Percentiles rank a stretch among this genome's conserved stretches.
phyloP scores from a whole-genome alignment of 2,797 vertebrate genomes.

The Lates japonicus region DNA sequence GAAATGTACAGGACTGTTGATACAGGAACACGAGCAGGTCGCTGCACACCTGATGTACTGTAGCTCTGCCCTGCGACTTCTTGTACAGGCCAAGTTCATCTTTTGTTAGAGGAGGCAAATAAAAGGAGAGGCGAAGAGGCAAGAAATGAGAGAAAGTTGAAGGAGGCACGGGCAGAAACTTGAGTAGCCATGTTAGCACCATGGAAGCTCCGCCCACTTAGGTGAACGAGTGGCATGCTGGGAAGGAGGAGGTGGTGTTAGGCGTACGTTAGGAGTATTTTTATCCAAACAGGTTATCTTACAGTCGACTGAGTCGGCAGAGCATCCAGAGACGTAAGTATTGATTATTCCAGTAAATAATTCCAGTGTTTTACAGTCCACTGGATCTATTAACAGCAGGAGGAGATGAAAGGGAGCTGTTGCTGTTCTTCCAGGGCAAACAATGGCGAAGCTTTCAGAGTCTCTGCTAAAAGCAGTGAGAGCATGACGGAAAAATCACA shows the following conservation, averaged over 20 bases:
- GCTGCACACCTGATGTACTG: constrained; percentile 5
- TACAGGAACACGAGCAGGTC: constrained; percentile 3
- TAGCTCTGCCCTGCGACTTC: not conserved
- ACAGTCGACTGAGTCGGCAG: constrained; percentile 43
- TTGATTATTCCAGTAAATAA: constrained; percentile 51
- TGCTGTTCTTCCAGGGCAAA: constrained; percentile 15
- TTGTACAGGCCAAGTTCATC: not conserved
- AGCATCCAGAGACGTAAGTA: constrained; percentile 31
- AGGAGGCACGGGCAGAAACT: constrained; percentile 48
- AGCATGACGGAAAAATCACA: constrained; percentile 12
- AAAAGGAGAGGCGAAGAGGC: constrained; percentile 6
- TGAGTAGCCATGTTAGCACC: constrained; percentile 46
- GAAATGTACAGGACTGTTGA: constrained; percentile 2
- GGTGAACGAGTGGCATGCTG: constrained; percentile 55
- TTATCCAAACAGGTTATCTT: constrained; percentile 39
- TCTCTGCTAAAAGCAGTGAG: constrained; percentile 12
- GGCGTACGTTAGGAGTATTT: constrained; percentile 29
- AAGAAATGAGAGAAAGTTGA: constrained; percentile 3
- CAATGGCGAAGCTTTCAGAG: not conserved
- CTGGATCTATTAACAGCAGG: not conserved
- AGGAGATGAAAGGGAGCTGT: not conserved
- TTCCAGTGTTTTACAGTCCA: constrained; percentile 56
- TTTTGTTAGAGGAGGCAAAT: constrained; percentile 3
- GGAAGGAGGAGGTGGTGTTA: constrained; percentile 39
- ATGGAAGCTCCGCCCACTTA: constrained; percentile 38